Evolutionary conservation across 2,888 invertebrate genomes (phyloP).

Genomic region (Odontothrips loti): DNA sequence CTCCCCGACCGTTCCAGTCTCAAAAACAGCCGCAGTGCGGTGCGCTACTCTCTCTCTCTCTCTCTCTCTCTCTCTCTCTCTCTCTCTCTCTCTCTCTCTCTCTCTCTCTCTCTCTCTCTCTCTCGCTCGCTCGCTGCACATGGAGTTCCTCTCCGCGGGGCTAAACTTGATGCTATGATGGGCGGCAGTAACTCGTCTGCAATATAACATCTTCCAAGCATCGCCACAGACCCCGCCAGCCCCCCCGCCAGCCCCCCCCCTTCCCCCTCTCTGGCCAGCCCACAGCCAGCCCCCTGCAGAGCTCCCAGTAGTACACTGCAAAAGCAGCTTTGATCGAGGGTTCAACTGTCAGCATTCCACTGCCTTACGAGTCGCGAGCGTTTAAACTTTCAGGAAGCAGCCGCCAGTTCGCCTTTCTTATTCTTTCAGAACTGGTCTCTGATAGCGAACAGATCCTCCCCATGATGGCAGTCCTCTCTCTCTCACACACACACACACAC

Average conservation of each 20-base stretch:
- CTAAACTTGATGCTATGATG: conserved; percentile 16
- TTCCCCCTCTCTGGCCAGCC: neutral
- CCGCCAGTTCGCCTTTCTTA: too few relatives aligned
- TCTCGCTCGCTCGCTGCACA: neutral
- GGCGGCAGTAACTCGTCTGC: conserved; percentile 12
- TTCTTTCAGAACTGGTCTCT: too few relatives aligned
- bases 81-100: neutral
- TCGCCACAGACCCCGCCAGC: neutral
- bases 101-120: neutral
- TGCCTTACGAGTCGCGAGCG: too few relatives aligned
- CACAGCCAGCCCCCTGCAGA: neutral
- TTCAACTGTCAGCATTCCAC: too few relatives aligned
- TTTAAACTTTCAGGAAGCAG: too few relatives aligned
- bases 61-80: neutral
- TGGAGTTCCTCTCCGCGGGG: neutral
- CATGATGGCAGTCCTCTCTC: too few relatives aligned
- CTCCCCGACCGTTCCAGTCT: neutral
- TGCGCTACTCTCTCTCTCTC: neutral
- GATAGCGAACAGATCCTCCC: too few relatives aligned
- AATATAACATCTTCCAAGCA: conserved; percentile 14
- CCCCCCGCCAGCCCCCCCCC: neutral
- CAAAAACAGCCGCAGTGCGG: too few relatives aligned
- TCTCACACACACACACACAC: too few relatives aligned
- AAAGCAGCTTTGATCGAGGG: too few relatives aligned
- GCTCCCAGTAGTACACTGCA: too few relatives aligned